Conservation (phyloP, 2,888 invertebrate genomes). For the Toxonevra muliebris region DNA sequence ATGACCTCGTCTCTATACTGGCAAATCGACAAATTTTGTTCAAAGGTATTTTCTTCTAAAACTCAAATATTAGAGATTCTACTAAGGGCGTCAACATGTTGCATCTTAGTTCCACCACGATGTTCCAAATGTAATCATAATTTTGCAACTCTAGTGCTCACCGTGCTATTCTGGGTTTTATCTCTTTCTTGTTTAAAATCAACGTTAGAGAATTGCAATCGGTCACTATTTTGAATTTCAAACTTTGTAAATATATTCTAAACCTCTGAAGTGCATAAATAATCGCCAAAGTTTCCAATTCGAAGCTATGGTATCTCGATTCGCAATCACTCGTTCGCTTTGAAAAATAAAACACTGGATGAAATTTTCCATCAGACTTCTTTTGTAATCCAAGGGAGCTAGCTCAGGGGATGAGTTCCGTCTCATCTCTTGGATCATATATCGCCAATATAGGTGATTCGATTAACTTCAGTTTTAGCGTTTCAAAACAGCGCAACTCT, state of each 20-base stretch:
- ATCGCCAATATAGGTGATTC: constrained; percentile 23
- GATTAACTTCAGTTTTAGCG: constrained; percentile 27
- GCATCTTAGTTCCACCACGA: constrained; percentile 21
- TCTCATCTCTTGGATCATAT: constrained; percentile 27
- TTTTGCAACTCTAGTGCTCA: no score
- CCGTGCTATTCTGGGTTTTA: constrained; percentile 24
- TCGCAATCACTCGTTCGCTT: constrained; percentile 16
- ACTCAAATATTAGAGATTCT: constrained; percentile 27
- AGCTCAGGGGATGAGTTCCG: constrained; percentile 26
- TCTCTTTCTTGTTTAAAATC: constrained; percentile 26
- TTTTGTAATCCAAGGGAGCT: constrained; percentile 28
- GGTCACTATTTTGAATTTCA: constrained; percentile 23
- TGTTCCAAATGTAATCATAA: constrained; percentile 26
- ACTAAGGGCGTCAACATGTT: constrained; percentile 25
- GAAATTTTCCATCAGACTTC: constrained; percentile 15
- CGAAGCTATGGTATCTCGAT: constrained; percentile 27
- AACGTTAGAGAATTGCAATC: no score
- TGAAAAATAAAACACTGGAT: constrained; percentile 28
- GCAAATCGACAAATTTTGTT: constrained; percentile 28
- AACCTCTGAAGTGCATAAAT: constrained; percentile 28
- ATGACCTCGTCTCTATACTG: constrained; percentile 16
- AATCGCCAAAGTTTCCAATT: constrained; percentile 31
- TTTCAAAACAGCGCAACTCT: constrained; percentile 28
- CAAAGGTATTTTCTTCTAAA: constrained; percentile 23
- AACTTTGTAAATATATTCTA: constrained; percentile 22